These are phyloP conservation scores for Epicampocera succincta DNA, from an alignment of 2,888 invertebrate species.

Conservation along the genomic window DNA sequence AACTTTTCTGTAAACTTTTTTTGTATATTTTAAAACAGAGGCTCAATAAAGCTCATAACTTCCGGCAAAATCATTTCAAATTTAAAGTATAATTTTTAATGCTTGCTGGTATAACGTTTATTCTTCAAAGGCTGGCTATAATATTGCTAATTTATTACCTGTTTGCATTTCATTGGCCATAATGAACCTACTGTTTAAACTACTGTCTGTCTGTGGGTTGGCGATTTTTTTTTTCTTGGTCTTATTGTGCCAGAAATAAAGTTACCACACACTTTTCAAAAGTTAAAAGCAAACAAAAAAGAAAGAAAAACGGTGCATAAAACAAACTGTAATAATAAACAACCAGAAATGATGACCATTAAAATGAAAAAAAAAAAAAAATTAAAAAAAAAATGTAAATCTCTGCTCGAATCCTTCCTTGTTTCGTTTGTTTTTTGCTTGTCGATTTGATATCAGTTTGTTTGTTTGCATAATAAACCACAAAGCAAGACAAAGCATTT, in stretches of 20 bases:
- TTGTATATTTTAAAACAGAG: neutral
- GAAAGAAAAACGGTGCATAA: neutral
- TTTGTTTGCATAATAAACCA: neutral
- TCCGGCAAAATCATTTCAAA: slow-evolving; percentile 26
- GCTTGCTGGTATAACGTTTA: slow-evolving; percentile 17
- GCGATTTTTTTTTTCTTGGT: neutral
- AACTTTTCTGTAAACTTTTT: neutral
- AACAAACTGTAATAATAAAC: slow-evolving; percentile 33
- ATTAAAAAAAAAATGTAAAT: slow-evolving; percentile 26
- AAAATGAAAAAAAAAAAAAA: slow-evolving; percentile 23
- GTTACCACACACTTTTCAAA: slow-evolving; percentile 41
- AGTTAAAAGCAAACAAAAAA: neutral
- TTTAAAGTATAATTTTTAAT: neutral
- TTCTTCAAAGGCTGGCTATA: slow-evolving; percentile 37
- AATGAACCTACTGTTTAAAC: slow-evolving; percentile 68
- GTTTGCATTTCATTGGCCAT: slow-evolving; percentile 50
- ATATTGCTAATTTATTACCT: slow-evolving; percentile 66
- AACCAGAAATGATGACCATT: slow-evolving; percentile 45
- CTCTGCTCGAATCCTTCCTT: slow-evolving; percentile 1
- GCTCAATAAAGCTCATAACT: slow-evolving; percentile 21
- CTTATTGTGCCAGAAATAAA: slow-evolving; percentile 44
- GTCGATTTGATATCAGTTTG: neutral
- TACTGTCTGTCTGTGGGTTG: slow-evolving; percentile 53
- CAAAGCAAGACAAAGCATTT: slow-evolving; percentile 2
- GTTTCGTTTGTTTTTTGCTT: neutral